Evolutionary conservation across 2,113 vertebrate genomes (phyloP).

Genomic region (Oophaga pumilio): DNA sequence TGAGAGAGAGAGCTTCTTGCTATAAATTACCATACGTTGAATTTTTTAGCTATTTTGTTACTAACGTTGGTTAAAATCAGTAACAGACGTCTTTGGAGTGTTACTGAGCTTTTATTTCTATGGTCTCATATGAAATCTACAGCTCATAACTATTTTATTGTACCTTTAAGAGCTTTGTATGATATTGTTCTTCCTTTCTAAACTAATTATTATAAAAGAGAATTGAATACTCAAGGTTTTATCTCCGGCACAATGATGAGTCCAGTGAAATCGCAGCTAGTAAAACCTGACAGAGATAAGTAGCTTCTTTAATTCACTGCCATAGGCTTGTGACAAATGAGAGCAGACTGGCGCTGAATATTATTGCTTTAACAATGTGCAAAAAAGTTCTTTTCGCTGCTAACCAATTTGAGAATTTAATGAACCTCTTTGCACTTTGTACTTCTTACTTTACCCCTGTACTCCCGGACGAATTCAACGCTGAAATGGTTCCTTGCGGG

Average conservation of each 20-base stretch:
- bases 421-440: constrained; percentile 57
- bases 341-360: constrained; percentile 20
- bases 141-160: constrained; percentile 21
- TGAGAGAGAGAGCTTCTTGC: no score
- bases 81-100: neutral
- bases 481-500: constrained; percentile 43
- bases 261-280: constrained; percentile 10
- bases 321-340: constrained; percentile 49
- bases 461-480: constrained; percentile 36
- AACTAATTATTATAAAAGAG: constrained; percentile 30
- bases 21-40: no score
- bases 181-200: neutral
- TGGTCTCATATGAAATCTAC: neutral
- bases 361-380: constrained; percentile 47
- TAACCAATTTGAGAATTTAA: constrained; percentile 55
- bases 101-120: neutral
- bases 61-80: neutral
- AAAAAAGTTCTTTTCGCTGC: constrained; percentile 16
- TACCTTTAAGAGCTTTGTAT: constrained; percentile 11
- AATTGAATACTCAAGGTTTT: constrained; percentile 23
- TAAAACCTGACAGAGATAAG: constrained; percentile 56
- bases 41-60: neutral
- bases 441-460: constrained; percentile 37
- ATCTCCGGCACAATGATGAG: neutral
- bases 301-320: constrained; percentile 46